Conservation (phyloP, 2,888 invertebrate species). For the Autographa pulchrina region DNA sequence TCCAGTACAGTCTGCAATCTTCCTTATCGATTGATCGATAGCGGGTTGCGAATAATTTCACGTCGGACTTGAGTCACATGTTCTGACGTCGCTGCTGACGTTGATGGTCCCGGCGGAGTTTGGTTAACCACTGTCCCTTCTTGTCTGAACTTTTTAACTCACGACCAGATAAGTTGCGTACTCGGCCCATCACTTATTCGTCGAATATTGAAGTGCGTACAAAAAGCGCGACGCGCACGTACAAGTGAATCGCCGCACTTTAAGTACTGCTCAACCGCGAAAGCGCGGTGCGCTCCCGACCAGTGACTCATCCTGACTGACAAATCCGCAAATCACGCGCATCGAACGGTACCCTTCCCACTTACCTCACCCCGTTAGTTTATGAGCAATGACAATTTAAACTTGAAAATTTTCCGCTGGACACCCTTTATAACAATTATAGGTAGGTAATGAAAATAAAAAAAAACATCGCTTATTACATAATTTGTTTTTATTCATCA, state of each 20-base stretch:
- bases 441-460: too few species aligned
- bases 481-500: too few species aligned
- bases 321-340: conserved; percentile 7
- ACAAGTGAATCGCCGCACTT: not conserved
- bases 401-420: not conserved
- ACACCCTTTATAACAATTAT: not conserved
- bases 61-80: not conserved
- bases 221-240: conserved; percentile 7
- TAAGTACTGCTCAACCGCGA: conserved; percentile 9
- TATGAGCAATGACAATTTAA: not conserved
- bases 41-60: conserved; percentile 5
- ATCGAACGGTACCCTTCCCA: not conserved
- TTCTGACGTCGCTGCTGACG: conserved; percentile 8
- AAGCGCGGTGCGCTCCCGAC: conserved; percentile 13
- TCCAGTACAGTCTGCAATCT: conserved; percentile 41
- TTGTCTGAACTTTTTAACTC: conserved; percentile 3
- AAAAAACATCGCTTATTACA: too few species aligned
- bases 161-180: not conserved
- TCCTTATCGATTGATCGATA: conserved; percentile 47
- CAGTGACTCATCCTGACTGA: conserved; percentile 11
- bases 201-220: conserved; percentile 10
- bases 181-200: conserved; percentile 14
- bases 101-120: conserved; percentile 7
- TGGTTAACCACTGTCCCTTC: not conserved
- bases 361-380: conserved; percentile 1